Percentiles rank a stretch among this genome's conserved stretches.
Evolutionary conservation across 2,113 vertebrate species (phyloP).

Genomic region (Cyanoliseus patagonus): DNA sequence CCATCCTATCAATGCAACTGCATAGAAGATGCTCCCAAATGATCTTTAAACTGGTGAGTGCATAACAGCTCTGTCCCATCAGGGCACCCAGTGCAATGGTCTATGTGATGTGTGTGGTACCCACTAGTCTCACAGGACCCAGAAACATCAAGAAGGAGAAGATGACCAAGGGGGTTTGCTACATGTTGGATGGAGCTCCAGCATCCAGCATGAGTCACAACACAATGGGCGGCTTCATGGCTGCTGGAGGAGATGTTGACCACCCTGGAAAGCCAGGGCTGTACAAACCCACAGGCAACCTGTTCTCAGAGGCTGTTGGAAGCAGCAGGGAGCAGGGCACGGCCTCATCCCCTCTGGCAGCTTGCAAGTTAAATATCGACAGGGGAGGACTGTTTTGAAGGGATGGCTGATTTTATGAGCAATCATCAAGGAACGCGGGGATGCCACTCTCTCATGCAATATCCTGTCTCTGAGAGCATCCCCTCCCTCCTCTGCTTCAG

Average conservation of each 20-base stretch:
- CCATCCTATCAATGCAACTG: too few relatives aligned
- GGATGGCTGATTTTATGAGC: conserved; percentile 51
- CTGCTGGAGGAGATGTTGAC: neutral
- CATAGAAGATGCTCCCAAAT: neutral
- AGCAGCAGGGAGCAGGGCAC: neutral
- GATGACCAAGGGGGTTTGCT: neutral
- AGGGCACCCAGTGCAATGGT: neutral
- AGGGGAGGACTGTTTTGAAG: conserved; percentile 43
- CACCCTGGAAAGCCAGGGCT: neutral
- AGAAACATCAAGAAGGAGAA: neutral
- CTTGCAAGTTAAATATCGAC: conserved; percentile 34
- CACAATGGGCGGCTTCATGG: fast-evolving
- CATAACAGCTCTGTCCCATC: neutral
- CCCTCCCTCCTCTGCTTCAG: conserved; percentile 12
- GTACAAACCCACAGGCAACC: neutral
- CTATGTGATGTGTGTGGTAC: fast-evolving
- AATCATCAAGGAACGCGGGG: conserved; percentile 33
- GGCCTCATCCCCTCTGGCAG: neutral
- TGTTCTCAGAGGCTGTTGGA: fast-evolving
- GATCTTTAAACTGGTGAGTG: neutral
- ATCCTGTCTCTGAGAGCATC: conserved; percentile 63
- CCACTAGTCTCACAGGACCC: neutral
- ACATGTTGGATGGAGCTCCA: fast-evolving
- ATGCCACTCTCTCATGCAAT: conserved; percentile 56
- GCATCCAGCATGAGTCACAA: neutral